Evolutionary conservation across 2,797 vertebrate species (phyloP).

Genomic region (Smutsia gigantea): DNA sequence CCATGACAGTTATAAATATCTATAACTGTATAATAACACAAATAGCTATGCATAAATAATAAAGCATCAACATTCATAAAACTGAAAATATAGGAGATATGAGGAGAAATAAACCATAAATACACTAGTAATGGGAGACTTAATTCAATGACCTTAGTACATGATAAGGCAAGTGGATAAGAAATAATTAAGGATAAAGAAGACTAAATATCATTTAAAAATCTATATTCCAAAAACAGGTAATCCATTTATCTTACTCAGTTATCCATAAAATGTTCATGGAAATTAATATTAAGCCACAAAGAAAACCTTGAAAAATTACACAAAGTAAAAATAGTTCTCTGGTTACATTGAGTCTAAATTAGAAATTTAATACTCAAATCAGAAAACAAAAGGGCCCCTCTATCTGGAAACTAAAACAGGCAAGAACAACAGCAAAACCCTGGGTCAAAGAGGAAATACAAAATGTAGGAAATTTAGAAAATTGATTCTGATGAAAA

Average conservation of each 20-base stretch:
- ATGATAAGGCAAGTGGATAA: not conserved
- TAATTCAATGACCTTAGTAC: not conserved
- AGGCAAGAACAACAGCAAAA: not conserved
- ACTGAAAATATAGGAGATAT: not conserved
- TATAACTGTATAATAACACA: too few species aligned
- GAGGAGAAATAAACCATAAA: not conserved
- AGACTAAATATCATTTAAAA: slow-evolving; percentile 39
- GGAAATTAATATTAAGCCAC: slow-evolving; percentile 5
- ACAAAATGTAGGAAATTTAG: not conserved
- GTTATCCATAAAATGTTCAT: not conserved
- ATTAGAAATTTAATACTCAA: slow-evolving; percentile 27
- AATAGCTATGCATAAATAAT: not conserved
- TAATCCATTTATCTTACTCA: not conserved
- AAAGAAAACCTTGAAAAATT: not conserved
- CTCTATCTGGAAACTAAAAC: not conserved
- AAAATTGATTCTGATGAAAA: not conserved
- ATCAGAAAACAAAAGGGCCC: not conserved
- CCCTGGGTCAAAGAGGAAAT: not conserved
- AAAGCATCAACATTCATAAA: not conserved
- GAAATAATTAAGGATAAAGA: slow-evolving; percentile 19
- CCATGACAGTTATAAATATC: not conserved
- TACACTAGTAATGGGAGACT: not conserved
- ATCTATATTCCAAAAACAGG: not conserved
- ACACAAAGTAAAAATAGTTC: slow-evolving; percentile 24
- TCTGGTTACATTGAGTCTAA: slow-evolving; percentile 15